A percentile compares a stretch with the other conserved stretches of the same genome.
These are phyloP conservation scores for Ispidina lecontei DNA, from an alignment of 2,797 vertebrate genomes.

Conservation along the genomic window DNA sequence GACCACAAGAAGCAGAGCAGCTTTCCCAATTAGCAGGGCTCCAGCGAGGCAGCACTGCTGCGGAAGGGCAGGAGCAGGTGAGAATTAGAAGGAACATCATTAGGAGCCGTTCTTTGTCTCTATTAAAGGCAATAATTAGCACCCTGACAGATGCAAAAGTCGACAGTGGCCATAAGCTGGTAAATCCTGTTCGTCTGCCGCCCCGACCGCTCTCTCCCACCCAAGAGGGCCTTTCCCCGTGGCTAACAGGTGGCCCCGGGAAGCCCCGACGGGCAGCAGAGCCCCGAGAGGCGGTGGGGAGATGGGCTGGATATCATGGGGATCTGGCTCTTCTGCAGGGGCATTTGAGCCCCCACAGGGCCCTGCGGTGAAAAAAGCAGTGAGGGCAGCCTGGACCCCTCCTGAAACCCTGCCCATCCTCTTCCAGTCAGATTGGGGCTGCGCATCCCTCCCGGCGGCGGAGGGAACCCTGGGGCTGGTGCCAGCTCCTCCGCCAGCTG, in stretches of 20 bases:
- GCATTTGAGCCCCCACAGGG: not conserved
- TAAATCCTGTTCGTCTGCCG: slow-evolving; percentile 3
- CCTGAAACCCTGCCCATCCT: not conserved
- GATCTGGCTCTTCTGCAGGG: not conserved
- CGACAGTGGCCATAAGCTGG: not conserved
- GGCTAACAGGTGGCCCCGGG: not conserved
- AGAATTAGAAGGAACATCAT: slow-evolving; percentile 62
- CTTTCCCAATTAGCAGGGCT: slow-evolving; percentile 66
- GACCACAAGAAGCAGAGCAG: not conserved
- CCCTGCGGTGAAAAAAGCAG: not conserved
- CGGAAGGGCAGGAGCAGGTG: slow-evolving; percentile 65
- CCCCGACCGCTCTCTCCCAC: not conserved
- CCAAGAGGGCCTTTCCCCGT: not conserved
- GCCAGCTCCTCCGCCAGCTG: not conserved
- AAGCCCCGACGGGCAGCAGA: not conserved
- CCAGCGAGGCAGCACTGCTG: not conserved
- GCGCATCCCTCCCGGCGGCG: accelerated
- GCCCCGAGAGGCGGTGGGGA: too few species aligned
- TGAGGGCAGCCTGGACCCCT: not conserved
- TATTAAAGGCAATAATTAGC: slow-evolving; percentile 65
- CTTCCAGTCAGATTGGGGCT: accelerated
- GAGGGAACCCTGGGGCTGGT: too few species aligned
- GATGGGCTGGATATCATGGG: not conserved
- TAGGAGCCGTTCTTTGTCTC: slow-evolving; percentile 62
- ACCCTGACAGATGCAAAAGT: slow-evolving; percentile 69